Evolutionary conservation across 1,140 invertebrate genomes (phyloP).

Genomic region (Dryas iulia): DNA sequence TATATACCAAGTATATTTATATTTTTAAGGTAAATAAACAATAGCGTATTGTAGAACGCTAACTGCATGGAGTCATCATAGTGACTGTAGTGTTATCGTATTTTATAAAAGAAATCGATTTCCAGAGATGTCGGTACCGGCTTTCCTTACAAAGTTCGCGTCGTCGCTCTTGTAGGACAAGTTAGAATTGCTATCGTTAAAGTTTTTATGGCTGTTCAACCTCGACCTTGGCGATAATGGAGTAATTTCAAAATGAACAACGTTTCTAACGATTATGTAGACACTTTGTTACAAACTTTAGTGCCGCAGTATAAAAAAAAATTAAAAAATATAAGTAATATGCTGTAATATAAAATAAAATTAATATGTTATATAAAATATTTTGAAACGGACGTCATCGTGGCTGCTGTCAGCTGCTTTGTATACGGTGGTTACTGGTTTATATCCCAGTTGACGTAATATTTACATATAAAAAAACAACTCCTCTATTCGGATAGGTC

Average conservation of each 20-base stretch:
- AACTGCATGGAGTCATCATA: conserved; percentile 51
- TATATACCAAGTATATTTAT: conserved; percentile 38
- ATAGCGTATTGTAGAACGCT: conserved; percentile 41
- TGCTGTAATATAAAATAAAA: too few relatives aligned
- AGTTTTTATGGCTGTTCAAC: conserved; percentile 58
- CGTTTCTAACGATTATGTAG: background rate
- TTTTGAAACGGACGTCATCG: too few relatives aligned
- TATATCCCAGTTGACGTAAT: too few relatives aligned
- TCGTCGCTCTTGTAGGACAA: conserved; percentile 58
- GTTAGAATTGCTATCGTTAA: conserved; percentile 55
- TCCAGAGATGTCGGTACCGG: conserved; percentile 57
- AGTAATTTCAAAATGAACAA: conserved; percentile 34
- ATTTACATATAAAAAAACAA: too few relatives aligned
- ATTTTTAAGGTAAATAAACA: conserved; percentile 35
- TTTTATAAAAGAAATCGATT: conserved; percentile 60
- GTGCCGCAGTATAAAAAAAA: background rate
- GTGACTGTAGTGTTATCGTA: conserved; percentile 47
- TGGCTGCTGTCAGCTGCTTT: too few relatives aligned
- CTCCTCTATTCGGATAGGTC: too few relatives aligned
- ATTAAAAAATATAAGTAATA: background rate
- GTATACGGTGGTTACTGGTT: too few relatives aligned
- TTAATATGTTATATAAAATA: too few relatives aligned
- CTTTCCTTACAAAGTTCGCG: conserved; percentile 37
- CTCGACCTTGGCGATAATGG: conserved; percentile 47
- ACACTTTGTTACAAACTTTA: background rate